Base-by-base conservation (phyloP, 2,888 invertebrate genomes). In the Lithophane ornitopus region DNA sequence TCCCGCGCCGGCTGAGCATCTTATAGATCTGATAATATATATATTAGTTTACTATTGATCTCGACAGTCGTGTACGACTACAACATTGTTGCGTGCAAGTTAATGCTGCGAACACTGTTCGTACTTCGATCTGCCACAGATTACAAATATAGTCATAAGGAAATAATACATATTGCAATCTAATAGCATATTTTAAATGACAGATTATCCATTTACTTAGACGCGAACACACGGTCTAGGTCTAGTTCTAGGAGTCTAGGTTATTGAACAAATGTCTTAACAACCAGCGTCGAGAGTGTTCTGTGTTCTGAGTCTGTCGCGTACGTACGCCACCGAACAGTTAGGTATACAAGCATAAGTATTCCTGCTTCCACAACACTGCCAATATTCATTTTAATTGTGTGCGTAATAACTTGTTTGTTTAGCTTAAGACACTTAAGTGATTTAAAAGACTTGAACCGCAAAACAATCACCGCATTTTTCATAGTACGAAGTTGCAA, bases 111-210 rank as follows among this genome's bases (percentile, higher is more conserved):
- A 39, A 41, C n/a, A 22, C 61, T 11, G 58, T 34, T 49, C 14
- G 59, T 19, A 14, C 59, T 70, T 74, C 68, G 56, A 41, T 62
- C 44, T 49, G 74, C 14, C 59, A 59, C 70, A 61, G 16, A 22
- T 44, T 39, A 72, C 59, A 70, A 52, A 63, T 34, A 52, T 78
- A 77, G 63, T 66, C 62, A 16, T 74, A 74, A 52, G 61, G 49
- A 75, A 63, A 79, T 80, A 75, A 69, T 76, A 70, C 70, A 75
- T 63, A 72, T 78, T 75, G 46, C 76, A 73, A 62, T 79, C 49
- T 82, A 65, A 78, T 83, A 81, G 73, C 79, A 76, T 87, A 84
- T 82, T 84, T 81, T 81, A 86, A 80, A 74, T 84, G 76, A 74
- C 68, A 75, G 70, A 76, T 80, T 78, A 76, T 84, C 66, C 61